Conservation (phyloP, 2,888 invertebrate species). For the Stenoptilia bipunctidactyla region DNA sequence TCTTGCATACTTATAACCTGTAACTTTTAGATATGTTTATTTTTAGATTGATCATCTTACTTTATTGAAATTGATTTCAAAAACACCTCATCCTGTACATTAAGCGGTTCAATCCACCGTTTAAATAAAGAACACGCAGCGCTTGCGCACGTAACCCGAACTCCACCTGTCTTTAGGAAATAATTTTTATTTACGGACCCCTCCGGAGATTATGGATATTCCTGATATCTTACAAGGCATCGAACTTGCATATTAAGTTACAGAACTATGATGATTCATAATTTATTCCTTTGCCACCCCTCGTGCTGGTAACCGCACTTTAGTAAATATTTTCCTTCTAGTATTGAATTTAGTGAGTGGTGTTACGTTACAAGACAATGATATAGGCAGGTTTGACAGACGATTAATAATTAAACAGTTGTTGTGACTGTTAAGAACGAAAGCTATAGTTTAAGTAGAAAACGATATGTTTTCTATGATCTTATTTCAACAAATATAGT, state of each 20-base stretch:
- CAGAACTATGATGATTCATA: slow-evolving; percentile 46
- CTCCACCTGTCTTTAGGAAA: slow-evolving; percentile 59
- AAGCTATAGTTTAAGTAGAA: no score
- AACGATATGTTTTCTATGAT: no score
- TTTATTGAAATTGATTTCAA: no score
- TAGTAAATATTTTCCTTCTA: slow-evolving; percentile 33
- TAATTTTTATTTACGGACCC: slow-evolving; percentile 62
- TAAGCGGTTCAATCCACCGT: not conserved
- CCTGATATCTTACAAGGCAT: slow-evolving; percentile 46
- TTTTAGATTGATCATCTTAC: no score
- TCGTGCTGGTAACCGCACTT: slow-evolving; percentile 17
- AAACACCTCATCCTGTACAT: no score
- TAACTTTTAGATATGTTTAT: no score
- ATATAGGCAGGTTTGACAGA: not conserved
- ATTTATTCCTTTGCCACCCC: slow-evolving; percentile 27
- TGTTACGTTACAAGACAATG: slow-evolving; percentile 13
- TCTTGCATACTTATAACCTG: no score
- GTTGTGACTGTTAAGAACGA: no score
- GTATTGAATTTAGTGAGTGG: slow-evolving; percentile 22
- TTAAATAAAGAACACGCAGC: slow-evolving; percentile 2
- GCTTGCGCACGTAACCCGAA: slow-evolving; percentile 45
- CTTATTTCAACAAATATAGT: no score
- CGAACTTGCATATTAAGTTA: slow-evolving; percentile 57
- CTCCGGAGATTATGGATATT: slow-evolving; percentile 59
- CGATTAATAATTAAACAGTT: no score